Percentiles rank a stretch among this genome's conserved stretches.
These are phyloP conservation scores for Selenia dentaria DNA, from an alignment of 2,888 invertebrate genomes.

Conservation along the genomic window DNA sequence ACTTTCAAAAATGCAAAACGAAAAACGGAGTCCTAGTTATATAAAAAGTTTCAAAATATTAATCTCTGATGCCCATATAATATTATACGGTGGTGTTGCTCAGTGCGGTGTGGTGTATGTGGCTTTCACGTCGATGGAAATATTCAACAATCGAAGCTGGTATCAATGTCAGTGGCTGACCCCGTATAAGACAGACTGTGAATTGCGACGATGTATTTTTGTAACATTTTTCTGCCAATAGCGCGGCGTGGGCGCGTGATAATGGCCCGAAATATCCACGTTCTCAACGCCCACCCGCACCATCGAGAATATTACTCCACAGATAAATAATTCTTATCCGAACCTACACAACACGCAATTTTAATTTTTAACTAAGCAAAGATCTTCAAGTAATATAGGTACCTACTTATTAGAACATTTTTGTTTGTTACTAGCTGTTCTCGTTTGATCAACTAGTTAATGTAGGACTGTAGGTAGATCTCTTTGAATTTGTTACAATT, in stretches of 20 bases:
- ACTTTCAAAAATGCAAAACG: too few species aligned
- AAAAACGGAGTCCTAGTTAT: slow-evolving; percentile 22
- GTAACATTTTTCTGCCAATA: slow-evolving; percentile 76
- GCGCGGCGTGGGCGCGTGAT: slow-evolving; percentile 71
- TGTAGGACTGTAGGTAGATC: too few species aligned
- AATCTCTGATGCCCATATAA: slow-evolving; percentile 13
- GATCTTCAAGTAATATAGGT: too few species aligned
- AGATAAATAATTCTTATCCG: slow-evolving; percentile 60
- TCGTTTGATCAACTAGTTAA: too few species aligned
- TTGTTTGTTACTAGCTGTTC: too few species aligned
- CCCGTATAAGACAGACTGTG: slow-evolving; percentile 52
- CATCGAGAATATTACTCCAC: slow-evolving; percentile 66
- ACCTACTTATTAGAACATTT: too few species aligned
- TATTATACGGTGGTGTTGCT: slow-evolving; percentile 6
- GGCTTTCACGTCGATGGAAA: slow-evolving; percentile 19
- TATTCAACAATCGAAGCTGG: slow-evolving; percentile 35
- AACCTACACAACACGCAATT: slow-evolving; percentile 31
- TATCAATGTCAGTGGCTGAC: slow-evolving; percentile 62
- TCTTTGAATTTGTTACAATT: too few species aligned
- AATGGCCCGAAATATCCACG: slow-evolving; percentile 75
- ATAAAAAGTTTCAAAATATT: slow-evolving; percentile 20
- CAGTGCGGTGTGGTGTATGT: not conserved
- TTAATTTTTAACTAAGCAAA: too few species aligned
- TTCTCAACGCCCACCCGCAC: slow-evolving; percentile 66
- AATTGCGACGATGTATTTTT: slow-evolving; percentile 71